Base-by-base conservation (phyloP, 2,113 vertebrate genomes). In the Galeopterus variegatus region DNA sequence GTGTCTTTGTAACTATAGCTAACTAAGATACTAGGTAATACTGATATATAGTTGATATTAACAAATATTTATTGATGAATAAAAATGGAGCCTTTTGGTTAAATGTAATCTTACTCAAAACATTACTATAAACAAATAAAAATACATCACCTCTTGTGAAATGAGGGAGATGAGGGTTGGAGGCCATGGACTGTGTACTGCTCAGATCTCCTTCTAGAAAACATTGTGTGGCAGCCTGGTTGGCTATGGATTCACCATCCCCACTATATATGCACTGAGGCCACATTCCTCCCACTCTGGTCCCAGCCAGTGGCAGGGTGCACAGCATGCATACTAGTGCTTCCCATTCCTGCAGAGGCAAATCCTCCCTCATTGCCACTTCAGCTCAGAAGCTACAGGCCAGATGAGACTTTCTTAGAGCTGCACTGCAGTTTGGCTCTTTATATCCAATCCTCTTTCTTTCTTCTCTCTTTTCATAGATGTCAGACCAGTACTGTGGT, bases 131-230 rank as follows among this genome's bases (percentile, higher is more conserved):
- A 56, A 33, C 60, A 85, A 92, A n/a, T 11, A n/a, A 36, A 82
- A 48, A 73, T 3, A 5, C 28, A 75, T 21, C 31, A 28, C 33
- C 10, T 50, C 21, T 62, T 36, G 15, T 73, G 90, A 70, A 72
- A 56, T 77, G 6, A 7, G 15, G 24, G 18, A 69, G 62, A 19
- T 60, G 14, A 70, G 31, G 18, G 3, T 3, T 60, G 31, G 64
- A 0, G 19, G 10, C 6, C 23, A 9, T 21, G 45, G 54, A 19
- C 17, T 28, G 3, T 9, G 1, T 3, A 60, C 17, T 28, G 6
- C 6, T 77, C 9, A 24, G 52, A 41, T 81, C 50, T 70, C 31
- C 17, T 19, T 33, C 83, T 70, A 67, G 58, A 64, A 73, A 81
- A 13, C 18, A 45, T 41, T 2, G 4, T 73, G 45, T 33, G 15